Evolutionary conservation across 2,888 invertebrate genomes (phyloP).

Genomic region (Sesamia inferens): DNA sequence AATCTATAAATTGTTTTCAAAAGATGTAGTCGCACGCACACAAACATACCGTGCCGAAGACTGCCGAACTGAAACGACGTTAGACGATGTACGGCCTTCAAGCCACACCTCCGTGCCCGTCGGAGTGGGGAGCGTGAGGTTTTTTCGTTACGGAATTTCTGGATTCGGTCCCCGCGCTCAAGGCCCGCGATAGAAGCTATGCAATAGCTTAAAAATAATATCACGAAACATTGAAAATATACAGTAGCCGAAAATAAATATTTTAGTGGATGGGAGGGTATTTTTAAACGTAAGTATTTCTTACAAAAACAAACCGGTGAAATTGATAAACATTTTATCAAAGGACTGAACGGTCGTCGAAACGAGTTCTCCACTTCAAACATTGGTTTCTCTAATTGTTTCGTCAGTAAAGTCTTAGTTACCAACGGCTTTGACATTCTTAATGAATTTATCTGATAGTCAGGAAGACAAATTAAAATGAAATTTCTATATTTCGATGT

Average conservation of each 20-base stretch:
- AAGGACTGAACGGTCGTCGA: constrained; percentile 22
- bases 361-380: constrained; percentile 46
- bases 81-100: no score
- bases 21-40: no score
- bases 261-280: not conserved
- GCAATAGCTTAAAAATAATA: no score
- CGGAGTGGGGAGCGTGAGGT: no score
- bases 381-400: constrained; percentile 50
- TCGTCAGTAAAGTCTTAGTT: constrained; percentile 42
- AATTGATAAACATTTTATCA: constrained; percentile 46
- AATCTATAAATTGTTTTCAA: no score
- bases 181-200: no score
- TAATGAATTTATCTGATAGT: constrained; percentile 48
- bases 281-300: constrained; percentile 16
- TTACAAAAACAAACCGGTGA: constrained; percentile 13
- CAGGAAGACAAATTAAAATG: constrained; percentile 29
- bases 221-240: not conserved
- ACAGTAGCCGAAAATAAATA: not conserved
- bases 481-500: constrained; percentile 40
- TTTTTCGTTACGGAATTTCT: no score
- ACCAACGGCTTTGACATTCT: constrained; percentile 45
- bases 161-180: no score
- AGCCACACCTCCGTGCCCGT: no score
- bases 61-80: no score
- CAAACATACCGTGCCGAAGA: no score